These are phyloP conservation scores for Hydrophis major DNA, from an alignment of 2,797 vertebrate genomes.

Conservation along the genomic window DNA sequence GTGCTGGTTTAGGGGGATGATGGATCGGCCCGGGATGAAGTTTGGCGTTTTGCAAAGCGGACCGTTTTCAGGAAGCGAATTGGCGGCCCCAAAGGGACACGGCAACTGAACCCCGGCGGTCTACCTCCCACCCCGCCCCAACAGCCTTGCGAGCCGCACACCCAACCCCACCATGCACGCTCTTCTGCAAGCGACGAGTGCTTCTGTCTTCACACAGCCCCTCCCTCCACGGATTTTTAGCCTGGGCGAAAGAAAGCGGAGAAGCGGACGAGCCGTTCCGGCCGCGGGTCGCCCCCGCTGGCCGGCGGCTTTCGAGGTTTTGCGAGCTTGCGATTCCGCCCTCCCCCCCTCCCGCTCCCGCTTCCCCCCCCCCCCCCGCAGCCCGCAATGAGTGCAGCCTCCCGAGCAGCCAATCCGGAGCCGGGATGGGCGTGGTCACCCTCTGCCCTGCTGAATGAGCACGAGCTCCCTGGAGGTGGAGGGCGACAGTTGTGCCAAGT, in stretches of 20 bases:
- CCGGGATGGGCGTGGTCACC: conserved; percentile 11
- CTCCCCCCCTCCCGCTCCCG: accelerated
- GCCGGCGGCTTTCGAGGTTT: neutral
- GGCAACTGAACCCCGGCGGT: neutral
- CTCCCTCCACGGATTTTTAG: neutral
- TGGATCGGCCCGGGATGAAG: neutral
- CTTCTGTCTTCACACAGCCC: neutral
- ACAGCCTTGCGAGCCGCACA: neutral
- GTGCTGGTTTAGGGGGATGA: neutral
- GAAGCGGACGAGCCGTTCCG: neutral
- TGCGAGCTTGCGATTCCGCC: neutral
- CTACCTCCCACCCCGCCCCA: neutral
- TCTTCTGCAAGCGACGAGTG: neutral
- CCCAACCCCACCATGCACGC: neutral
- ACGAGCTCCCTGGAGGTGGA: conserved; percentile 17
- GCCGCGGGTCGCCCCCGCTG: neutral
- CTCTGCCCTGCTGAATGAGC: conserved; percentile 29
- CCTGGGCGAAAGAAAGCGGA: neutral
- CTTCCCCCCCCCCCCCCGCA: neutral
- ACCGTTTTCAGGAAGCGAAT: neutral
- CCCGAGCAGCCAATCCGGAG: conserved; percentile 16
- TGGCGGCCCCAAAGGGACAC: neutral
- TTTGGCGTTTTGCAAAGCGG: neutral
- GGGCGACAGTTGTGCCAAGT: neutral
- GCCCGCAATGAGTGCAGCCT: conserved; percentile 13